phyloP scores from a whole-genome alignment of 2,888 invertebrate species.

The Calameuta filiformis region DNA sequence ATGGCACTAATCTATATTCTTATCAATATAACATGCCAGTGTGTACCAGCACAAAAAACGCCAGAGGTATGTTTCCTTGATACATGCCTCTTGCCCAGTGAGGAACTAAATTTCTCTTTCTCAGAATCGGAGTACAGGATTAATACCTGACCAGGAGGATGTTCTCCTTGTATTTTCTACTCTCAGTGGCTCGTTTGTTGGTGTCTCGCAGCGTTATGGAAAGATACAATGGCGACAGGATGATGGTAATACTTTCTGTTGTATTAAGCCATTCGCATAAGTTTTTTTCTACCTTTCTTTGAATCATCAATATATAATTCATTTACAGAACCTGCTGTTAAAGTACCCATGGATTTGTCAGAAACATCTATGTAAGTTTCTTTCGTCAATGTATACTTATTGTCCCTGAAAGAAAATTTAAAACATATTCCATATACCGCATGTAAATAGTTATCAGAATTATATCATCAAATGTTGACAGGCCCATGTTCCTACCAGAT shows the following conservation, averaged over 20 bases:
- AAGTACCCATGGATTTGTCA: constrained; percentile 77
- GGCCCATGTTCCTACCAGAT: constrained; percentile 92
- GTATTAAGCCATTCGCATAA: not conserved
- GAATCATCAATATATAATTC: constrained; percentile 16
- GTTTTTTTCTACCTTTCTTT: constrained; percentile 14
- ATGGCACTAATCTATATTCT: constrained; percentile 25
- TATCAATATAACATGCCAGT: not conserved
- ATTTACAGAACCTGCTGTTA: constrained; percentile 87
- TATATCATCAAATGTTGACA: constrained; percentile 51
- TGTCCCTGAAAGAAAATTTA: constrained; percentile 6
- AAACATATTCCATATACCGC: constrained; percentile 9
- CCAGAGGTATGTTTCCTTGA: constrained; percentile 23
- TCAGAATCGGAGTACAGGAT: constrained; percentile 53
- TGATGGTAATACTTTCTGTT: constrained; percentile 75
- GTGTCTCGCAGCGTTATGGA: constrained; percentile 88
- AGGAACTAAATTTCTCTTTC: constrained; percentile 7
- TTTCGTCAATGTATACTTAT: not conserved
- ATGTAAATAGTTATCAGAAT: constrained; percentile 30
- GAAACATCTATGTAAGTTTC: constrained; percentile 68
- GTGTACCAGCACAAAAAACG: constrained; percentile 27
- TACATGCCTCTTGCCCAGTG: too few species aligned
- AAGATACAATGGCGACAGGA: constrained; percentile 89
- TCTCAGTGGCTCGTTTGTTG: constrained; percentile 91
- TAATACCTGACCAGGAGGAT: constrained; percentile 59
- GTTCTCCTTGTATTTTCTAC: constrained; percentile 84